These are phyloP conservation scores for Poeciliopsis paucimaculata DNA, from an alignment of 2,797 vertebrate genomes.

Conservation along the genomic window DNA sequence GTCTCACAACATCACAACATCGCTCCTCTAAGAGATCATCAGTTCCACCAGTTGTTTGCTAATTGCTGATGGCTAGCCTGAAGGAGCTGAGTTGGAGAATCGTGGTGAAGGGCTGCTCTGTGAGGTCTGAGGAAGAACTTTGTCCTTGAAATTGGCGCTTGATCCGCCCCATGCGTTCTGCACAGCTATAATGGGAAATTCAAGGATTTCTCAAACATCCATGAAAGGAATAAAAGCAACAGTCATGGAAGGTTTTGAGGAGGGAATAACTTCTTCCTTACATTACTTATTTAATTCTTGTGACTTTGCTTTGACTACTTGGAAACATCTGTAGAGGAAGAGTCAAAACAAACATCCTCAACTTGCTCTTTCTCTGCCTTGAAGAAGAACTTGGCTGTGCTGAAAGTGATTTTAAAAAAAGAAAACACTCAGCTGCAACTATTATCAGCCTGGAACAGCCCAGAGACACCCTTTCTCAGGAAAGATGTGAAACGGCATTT, in stretches of 20 bases:
- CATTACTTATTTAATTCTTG: too few relatives aligned
- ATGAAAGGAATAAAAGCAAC: too few relatives aligned
- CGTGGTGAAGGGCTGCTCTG: too few relatives aligned
- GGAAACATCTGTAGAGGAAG: slow-evolving; percentile 7
- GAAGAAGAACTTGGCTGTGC: not conserved
- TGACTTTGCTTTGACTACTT: slow-evolving; percentile 13
- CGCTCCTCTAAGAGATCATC: not conserved
- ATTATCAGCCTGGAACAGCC: slow-evolving; percentile 1
- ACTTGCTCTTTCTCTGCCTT: slow-evolving; percentile 18
- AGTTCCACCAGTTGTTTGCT: not conserved
- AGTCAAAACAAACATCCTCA: slow-evolving; percentile 56
- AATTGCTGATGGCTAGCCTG: too few relatives aligned
- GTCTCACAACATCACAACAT: too few relatives aligned
- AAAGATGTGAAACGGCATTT: not conserved
- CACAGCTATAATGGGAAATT: too few relatives aligned
- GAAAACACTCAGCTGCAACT: not conserved
- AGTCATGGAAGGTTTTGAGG: too few relatives aligned
- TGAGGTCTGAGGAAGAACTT: too few relatives aligned
- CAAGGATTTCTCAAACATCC: too few relatives aligned
- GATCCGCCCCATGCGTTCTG: too few relatives aligned
- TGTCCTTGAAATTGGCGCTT: too few relatives aligned
- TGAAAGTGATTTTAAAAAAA: not conserved
- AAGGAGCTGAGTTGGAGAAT: too few relatives aligned
- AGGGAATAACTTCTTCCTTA: not conserved
- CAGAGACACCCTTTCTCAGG: not conserved